Percentiles rank a stretch among this genome's conserved stretches.
phyloP scores from a whole-genome alignment of 2,113 vertebrate species.

The Pogona vitticeps region DNA sequence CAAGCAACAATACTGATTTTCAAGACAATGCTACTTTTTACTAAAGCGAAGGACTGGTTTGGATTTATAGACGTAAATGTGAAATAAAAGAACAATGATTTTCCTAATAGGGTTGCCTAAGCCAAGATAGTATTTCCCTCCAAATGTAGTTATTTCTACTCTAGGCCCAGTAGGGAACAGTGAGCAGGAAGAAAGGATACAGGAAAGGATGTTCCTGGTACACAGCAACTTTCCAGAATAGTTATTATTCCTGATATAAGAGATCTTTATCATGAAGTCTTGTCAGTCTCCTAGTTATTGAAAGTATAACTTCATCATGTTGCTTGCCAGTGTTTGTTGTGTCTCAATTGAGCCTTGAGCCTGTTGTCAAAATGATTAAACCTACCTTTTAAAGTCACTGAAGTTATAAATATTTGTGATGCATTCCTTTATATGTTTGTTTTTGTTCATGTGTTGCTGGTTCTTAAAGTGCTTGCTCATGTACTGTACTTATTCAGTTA shows the following conservation, averaged over 20 bases:
- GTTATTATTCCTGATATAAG: background rate
- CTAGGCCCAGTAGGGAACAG: background rate
- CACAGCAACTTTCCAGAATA: background rate
- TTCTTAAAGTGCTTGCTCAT: background rate
- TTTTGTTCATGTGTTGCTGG: background rate
- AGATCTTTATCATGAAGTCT: background rate
- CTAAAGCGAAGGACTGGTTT: background rate
- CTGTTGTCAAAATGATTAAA: background rate
- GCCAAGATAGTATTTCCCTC: background rate
- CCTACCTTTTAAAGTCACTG: background rate
- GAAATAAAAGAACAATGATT: background rate
- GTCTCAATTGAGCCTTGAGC: background rate
- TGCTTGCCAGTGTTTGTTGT: background rate
- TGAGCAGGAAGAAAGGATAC: background rate
- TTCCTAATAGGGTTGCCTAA: background rate
- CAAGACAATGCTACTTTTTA: background rate
- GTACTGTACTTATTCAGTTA: background rate
- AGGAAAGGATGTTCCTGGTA: background rate
- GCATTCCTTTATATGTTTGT: too few species aligned
- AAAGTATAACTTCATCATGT: background rate
- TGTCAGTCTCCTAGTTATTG: background rate
- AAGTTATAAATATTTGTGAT: background rate
- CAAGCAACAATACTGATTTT: background rate
- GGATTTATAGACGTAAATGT: background rate
- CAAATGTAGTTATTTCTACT: background rate